phyloP scores from a whole-genome alignment of 2,797 vertebrate species.

The Odontamblyopus rebecca region DNA sequence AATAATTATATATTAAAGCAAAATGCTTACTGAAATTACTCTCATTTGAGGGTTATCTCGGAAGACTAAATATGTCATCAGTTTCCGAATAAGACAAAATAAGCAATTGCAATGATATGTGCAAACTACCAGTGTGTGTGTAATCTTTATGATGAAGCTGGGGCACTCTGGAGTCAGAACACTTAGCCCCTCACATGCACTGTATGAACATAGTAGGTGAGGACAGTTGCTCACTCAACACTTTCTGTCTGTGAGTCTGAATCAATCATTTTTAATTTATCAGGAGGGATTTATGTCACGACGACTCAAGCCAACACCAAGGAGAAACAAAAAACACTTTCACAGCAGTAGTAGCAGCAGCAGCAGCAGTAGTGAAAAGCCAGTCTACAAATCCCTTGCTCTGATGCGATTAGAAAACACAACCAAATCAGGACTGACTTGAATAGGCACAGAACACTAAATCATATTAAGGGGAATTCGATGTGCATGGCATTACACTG shows the following conservation, averaged over 20 bases:
- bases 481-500: slow-evolving; percentile 82
- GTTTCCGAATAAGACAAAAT: background rate
- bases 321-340: slow-evolving; percentile 56
- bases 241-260: slow-evolving; percentile 81
- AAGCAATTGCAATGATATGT: background rate
- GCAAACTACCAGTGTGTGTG: background rate
- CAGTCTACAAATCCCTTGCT: slow-evolving; percentile 78
- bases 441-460: slow-evolving; percentile 87
- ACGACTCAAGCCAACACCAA: slow-evolving; percentile 80
- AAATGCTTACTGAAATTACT: too few species aligned
- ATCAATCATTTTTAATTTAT: slow-evolving; percentile 87
- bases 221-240: slow-evolving; percentile 46
- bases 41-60: too few species aligned
- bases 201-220: slow-evolving; percentile 39
- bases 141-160: background rate
- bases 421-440: slow-evolving; percentile 83
- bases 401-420: slow-evolving; percentile 85
- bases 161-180: background rate
- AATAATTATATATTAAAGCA: too few species aligned
- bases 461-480: slow-evolving; percentile 84
- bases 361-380: slow-evolving; percentile 72
- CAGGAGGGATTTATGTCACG: slow-evolving; percentile 82
- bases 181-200: background rate
- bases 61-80: background rate
- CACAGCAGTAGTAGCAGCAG: slow-evolving; percentile 52